Percentiles rank a stretch among this genome's conserved stretches.
These are phyloP conservation scores for Amiota minor DNA, from an alignment of 2,888 invertebrate genomes.

Conservation along the genomic window DNA sequence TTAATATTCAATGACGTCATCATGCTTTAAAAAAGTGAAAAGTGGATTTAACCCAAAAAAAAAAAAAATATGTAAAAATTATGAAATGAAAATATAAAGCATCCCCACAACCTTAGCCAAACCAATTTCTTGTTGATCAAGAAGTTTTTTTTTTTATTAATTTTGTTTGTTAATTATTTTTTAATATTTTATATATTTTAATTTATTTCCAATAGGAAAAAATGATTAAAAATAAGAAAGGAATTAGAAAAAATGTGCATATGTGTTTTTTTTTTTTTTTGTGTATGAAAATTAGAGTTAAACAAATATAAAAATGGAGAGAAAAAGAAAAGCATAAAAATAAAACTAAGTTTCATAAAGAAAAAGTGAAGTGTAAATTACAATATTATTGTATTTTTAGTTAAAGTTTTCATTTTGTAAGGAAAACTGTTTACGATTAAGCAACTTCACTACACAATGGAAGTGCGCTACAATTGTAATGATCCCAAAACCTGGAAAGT, in stretches of 20 bases:
- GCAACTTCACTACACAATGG: too few relatives aligned
- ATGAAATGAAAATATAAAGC: too few relatives aligned
- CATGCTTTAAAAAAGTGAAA: not conserved
- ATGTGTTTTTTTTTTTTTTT: not conserved
- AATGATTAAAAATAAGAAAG: slow-evolving; percentile 24
- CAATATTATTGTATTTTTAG: not conserved
- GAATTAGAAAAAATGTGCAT: slow-evolving; percentile 5
- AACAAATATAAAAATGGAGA: not conserved
- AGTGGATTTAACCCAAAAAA: slow-evolving; percentile 2
- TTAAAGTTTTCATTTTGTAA: slow-evolving; percentile 9
- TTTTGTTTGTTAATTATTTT: not conserved
- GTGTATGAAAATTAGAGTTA: not conserved
- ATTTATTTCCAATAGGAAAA: not conserved
- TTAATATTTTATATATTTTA: too few relatives aligned
- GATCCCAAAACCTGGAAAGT: too few relatives aligned
- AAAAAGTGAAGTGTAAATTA: too few relatives aligned
- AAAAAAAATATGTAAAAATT: too few relatives aligned
- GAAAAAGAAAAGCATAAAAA: too few relatives aligned
- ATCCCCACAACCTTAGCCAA: slow-evolving; percentile 18
- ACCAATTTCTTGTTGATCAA: not conserved
- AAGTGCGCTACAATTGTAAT: too few relatives aligned
- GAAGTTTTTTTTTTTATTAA: not conserved
- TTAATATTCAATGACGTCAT: slow-evolving; percentile 4
- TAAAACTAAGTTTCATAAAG: too few relatives aligned
- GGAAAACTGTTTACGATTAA: too few relatives aligned